A percentile compares a stretch with the other conserved stretches of the same genome.
Evolutionary conservation across 2,113 vertebrate genomes (phyloP).

Genomic region (Bothrops jararaca): DNA sequence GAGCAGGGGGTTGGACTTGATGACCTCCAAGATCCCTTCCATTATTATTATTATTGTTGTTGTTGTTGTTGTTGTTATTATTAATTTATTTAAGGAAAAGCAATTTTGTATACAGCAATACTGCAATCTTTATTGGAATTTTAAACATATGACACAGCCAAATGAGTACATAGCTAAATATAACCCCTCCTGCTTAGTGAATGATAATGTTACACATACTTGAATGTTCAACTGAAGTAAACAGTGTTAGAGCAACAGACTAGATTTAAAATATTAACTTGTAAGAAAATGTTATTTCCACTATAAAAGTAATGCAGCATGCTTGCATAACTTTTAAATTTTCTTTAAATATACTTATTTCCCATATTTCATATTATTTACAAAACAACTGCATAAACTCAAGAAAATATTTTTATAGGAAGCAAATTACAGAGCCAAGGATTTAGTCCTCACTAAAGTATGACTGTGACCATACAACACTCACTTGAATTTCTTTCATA

Average conservation of each 20-base stretch:
- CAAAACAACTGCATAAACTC: background rate
- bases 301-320: background rate
- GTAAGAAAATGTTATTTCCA: background rate
- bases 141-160: slow-evolving; percentile 11
- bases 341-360: background rate
- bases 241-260: background rate
- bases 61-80: too few species aligned
- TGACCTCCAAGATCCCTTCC: too few species aligned
- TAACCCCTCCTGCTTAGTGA: background rate
- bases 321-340: background rate
- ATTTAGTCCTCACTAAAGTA: background rate
- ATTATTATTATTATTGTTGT: too few species aligned
- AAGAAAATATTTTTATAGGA: background rate
- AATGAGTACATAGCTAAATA: slow-evolving; percentile 13
- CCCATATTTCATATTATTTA: background rate
- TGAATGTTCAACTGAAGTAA: slow-evolving; percentile 15
- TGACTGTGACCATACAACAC: background rate
- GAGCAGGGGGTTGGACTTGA: too few species aligned
- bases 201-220: slow-evolving; percentile 14
- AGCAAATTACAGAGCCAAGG: background rate
- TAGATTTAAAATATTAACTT: background rate
- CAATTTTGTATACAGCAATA: slow-evolving; percentile 13
- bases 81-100: background rate
- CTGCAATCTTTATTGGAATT: slow-evolving; percentile 10
- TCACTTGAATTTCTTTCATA: background rate